A percentile compares a stretch with the other conserved stretches of the same genome.
phyloP scores from a whole-genome alignment of 2,113 vertebrate genomes.

The Dermatemys mawii region DNA sequence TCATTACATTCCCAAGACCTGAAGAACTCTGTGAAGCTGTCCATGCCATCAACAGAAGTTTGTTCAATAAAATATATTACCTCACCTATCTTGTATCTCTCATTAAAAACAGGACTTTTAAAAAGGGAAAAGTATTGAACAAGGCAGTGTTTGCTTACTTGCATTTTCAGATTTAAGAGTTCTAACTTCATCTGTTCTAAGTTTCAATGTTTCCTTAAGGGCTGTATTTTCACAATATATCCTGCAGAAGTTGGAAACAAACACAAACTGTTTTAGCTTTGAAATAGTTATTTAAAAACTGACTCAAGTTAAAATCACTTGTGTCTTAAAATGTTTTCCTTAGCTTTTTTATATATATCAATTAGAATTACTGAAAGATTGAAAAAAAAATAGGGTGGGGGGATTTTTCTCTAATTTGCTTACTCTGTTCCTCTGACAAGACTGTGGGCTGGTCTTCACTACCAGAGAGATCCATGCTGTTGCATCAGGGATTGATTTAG shows the following conservation, averaged over 20 bases:
- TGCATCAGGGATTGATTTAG: too few species aligned
- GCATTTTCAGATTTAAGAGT: slow-evolving; percentile 84
- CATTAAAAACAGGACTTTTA: not conserved
- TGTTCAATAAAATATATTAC: not conserved
- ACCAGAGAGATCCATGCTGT: too few species aligned
- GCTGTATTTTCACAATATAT: slow-evolving; percentile 85
- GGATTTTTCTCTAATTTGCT: too few species aligned
- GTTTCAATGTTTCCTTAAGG: slow-evolving; percentile 83
- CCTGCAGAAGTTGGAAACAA: slow-evolving; percentile 69
- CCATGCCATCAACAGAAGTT: not conserved
- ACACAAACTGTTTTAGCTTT: not conserved
- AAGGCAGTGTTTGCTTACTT: slow-evolving; percentile 75
- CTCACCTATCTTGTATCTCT: not conserved
- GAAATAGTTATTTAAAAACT: accelerated
- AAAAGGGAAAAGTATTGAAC: not conserved
- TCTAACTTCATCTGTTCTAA: slow-evolving; percentile 83
- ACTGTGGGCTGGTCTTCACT: too few species aligned
- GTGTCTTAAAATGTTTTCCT: not conserved
- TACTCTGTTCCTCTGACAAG: not conserved
- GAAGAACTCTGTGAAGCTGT: not conserved
- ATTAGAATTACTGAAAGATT: not conserved
- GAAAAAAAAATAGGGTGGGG: too few species aligned
- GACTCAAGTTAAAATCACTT: not conserved
- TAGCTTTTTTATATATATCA: not conserved
- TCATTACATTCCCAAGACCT: not conserved